Percentiles rank a stretch among this genome's conserved stretches.
phyloP scores from a whole-genome alignment of 2,797 vertebrate genomes.

The Mormyrus proboscirostris region DNA sequence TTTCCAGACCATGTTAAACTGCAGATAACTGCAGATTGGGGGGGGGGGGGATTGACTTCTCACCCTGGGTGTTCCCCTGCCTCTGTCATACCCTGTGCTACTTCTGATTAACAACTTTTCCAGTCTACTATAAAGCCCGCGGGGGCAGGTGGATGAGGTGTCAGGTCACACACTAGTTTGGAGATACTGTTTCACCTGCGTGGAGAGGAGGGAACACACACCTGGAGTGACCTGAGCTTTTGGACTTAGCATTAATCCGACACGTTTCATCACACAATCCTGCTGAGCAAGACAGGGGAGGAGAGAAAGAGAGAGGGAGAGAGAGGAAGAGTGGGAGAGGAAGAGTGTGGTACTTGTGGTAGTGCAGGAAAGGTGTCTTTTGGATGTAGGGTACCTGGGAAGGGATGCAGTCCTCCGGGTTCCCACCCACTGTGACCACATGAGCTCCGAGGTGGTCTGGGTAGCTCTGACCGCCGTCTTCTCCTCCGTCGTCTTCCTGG shows the following conservation, averaged over 20 bases:
- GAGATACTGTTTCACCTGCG: not conserved
- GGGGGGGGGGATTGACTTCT: not conserved
- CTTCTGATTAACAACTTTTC: not conserved
- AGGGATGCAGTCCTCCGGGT: not conserved
- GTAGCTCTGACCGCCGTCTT: slow-evolving; percentile 50
- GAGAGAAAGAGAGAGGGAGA: not conserved
- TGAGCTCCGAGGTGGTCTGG: slow-evolving; percentile 39
- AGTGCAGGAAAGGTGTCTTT: not conserved
- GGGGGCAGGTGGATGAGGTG: not conserved
- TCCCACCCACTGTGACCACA: slow-evolving; percentile 23
- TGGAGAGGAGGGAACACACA: not conserved
- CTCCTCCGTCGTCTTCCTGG: slow-evolving; percentile 44
- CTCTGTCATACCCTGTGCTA: not conserved
- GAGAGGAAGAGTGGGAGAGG: not conserved
- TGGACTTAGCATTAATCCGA: not conserved
- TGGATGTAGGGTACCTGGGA: not conserved
- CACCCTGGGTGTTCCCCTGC: not conserved
- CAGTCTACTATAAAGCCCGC: not conserved
- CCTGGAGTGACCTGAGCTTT: not conserved
- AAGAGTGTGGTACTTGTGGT: not conserved
- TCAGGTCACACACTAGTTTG: not conserved
- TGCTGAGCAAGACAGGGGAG: not conserved
- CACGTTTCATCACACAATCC: not conserved
- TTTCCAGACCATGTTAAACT: not conserved
- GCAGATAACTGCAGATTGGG: not conserved